These are phyloP conservation scores for Lamellibrachia luymesi DNA, from an alignment of 1,140 invertebrate species.

Conservation along the genomic window DNA sequence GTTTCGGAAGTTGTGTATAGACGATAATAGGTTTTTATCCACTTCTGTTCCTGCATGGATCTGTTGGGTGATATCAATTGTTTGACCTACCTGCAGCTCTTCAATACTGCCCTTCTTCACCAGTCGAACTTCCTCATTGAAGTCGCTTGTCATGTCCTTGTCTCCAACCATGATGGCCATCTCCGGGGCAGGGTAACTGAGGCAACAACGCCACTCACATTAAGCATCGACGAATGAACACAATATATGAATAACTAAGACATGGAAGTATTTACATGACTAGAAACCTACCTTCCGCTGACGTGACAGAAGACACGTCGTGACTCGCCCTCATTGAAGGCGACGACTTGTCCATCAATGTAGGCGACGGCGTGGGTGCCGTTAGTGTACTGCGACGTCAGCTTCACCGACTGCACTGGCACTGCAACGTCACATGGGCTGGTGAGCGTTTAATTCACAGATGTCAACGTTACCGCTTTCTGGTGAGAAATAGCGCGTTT, in stretches of 20 bases:
- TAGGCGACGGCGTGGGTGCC: slow-evolving; percentile 15
- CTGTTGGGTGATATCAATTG: not conserved
- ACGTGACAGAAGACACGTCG: slow-evolving; percentile 15
- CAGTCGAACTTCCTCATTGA: slow-evolving; percentile 12
- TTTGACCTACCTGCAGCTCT: not conserved
- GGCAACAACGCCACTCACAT: not conserved
- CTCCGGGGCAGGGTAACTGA: slow-evolving; percentile 15
- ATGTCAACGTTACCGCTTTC: too few relatives aligned
- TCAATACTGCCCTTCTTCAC: not conserved
- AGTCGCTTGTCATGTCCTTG: slow-evolving; percentile 13
- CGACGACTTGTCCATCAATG: not conserved
- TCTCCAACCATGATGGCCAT: slow-evolving; percentile 17
- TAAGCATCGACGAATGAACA: not conserved
- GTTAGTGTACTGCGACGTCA: slow-evolving; percentile 9
- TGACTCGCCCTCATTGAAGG: slow-evolving; percentile 16
- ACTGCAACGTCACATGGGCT: not conserved
- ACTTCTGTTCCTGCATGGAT: not conserved
- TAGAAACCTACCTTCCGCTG: not conserved
- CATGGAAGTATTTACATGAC: not conserved
- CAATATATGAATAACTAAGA: not conserved
- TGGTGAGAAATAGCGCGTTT: too few relatives aligned
- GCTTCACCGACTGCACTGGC: not conserved
- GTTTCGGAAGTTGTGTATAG: too few relatives aligned
- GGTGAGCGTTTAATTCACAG: too few relatives aligned
- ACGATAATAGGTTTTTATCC: too few relatives aligned